Conservation (phyloP, 2,888 invertebrate genomes). For the Stramonita haemastoma region DNA sequence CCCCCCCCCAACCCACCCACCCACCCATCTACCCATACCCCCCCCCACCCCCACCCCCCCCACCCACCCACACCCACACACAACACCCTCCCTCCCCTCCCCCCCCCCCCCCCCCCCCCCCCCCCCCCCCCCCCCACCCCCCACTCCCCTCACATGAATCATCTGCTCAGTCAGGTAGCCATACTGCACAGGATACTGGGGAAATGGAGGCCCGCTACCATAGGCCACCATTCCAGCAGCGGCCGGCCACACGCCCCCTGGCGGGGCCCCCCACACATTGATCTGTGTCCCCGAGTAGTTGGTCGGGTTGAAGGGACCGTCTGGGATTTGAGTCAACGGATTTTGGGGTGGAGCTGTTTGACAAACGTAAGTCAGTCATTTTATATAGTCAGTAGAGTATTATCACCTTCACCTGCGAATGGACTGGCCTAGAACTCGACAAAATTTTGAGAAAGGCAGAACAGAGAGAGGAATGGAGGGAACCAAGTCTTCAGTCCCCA, state of each 20-base stretch:
- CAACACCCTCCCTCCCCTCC: slow-evolving; percentile 26
- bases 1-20: slow-evolving; percentile 3
- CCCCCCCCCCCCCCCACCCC: slow-evolving; percentile 17
- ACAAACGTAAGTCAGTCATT: neutral
- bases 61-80: slow-evolving; percentile 6
- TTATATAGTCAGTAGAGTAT: neutral
- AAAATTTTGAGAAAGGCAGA: no score
- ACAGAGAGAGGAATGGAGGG: neutral
- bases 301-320: slow-evolving; percentile 76
- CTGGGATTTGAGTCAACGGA: slow-evolving; percentile 61
- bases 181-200: slow-evolving; percentile 71
- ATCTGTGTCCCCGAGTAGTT: slow-evolving; percentile 78
- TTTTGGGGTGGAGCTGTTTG: neutral
- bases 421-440: no score
- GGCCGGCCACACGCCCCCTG: slow-evolving; percentile 59
- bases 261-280: slow-evolving; percentile 76
- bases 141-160: slow-evolving; percentile 62
- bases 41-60: slow-evolving; percentile 16
- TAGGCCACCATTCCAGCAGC: slow-evolving; percentile 56
- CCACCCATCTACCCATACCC: neutral
- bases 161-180: slow-evolving; percentile 76
- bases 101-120: neutral
- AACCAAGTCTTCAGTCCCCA: no score
- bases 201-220: slow-evolving; percentile 56
- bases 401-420: neutral